Conservation (phyloP, 2,888 invertebrate species). For the Caenorhabditis sp. region DNA sequence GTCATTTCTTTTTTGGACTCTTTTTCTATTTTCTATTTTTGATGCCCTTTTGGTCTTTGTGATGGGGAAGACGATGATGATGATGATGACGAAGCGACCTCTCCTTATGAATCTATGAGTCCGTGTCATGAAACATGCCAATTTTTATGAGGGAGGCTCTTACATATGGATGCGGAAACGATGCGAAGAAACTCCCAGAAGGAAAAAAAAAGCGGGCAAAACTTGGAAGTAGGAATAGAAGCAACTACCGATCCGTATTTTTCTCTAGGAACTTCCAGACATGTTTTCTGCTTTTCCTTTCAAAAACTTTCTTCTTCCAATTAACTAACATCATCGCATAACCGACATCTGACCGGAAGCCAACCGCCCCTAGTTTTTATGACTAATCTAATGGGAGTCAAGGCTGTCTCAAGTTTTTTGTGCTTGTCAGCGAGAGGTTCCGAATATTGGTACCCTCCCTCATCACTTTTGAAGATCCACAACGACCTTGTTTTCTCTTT, state of each 20-base stretch:
- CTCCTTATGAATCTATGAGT: constrained; percentile 55
- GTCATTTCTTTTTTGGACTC: background rate
- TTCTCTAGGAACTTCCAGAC: constrained; percentile 1
- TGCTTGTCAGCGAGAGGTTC: no score
- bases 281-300: background rate
- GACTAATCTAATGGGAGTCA: constrained; percentile 31
- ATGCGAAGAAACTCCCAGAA: background rate
- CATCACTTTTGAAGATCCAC: constrained; percentile 38
- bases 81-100: constrained; percentile 44
- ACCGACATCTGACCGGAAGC: constrained; percentile 36
- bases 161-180: constrained; percentile 34
- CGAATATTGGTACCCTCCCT: no score
- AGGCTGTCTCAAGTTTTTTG: constrained; percentile 32
- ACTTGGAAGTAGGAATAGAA: background rate
- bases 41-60: constrained; percentile 40
- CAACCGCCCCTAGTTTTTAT: constrained; percentile 21
- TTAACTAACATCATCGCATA: constrained; percentile 12
- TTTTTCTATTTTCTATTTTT: constrained; percentile 17
- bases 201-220: background rate
- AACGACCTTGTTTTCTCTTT: constrained; percentile 41
- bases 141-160: constrained; percentile 35
- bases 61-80: constrained; percentile 12
- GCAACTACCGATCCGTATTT: background rate
- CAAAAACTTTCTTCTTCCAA: constrained; percentile 15
- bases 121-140: constrained; percentile 52